These are phyloP conservation scores for Dicyrtomina minuta DNA, from an alignment of 2,888 invertebrate species.

Conservation along the genomic window DNA sequence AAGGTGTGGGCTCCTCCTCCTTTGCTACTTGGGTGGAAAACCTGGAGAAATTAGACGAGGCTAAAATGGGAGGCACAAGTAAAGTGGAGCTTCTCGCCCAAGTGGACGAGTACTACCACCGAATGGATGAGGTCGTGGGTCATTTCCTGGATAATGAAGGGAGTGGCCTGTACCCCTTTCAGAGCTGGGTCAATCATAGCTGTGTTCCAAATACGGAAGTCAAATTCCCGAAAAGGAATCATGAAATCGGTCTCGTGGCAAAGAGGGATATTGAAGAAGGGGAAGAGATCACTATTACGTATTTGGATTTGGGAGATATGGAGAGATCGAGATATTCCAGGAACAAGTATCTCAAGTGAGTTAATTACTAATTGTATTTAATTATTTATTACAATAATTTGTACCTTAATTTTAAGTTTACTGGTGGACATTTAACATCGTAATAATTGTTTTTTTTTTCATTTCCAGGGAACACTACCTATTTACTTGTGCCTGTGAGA, in stretches of 20 bases:
- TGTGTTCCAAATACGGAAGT: slow-evolving; percentile 87
- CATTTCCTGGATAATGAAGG: slow-evolving; percentile 90
- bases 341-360: slow-evolving; percentile 69
- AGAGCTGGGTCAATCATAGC: slow-evolving; percentile 89
- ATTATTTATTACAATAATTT: neutral
- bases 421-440: slow-evolving; percentile 2
- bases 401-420: too few relatives aligned
- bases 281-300: slow-evolving; percentile 88
- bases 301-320: slow-evolving; percentile 81
- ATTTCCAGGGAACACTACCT: slow-evolving; percentile 73
- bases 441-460: slow-evolving; percentile 27
- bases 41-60: too few relatives aligned
- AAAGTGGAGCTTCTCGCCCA: slow-evolving; percentile 69
- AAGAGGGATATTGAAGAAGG: slow-evolving; percentile 70
- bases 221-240: slow-evolving; percentile 81
- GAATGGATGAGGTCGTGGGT: slow-evolving; percentile 71
- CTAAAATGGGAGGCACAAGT: too few relatives aligned
- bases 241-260: slow-evolving; percentile 72
- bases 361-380: too few relatives aligned
- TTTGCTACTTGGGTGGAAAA: slow-evolving; percentile 83
- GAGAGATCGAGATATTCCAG: slow-evolving; percentile 81
- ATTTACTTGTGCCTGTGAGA: slow-evolving; percentile 78
- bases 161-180: slow-evolving; percentile 80
- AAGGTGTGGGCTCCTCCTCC: slow-evolving; percentile 90
- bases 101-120: slow-evolving; percentile 79